phyloP scores from a whole-genome alignment of 2,113 vertebrate species.

The Bolborhynchus lineola region DNA sequence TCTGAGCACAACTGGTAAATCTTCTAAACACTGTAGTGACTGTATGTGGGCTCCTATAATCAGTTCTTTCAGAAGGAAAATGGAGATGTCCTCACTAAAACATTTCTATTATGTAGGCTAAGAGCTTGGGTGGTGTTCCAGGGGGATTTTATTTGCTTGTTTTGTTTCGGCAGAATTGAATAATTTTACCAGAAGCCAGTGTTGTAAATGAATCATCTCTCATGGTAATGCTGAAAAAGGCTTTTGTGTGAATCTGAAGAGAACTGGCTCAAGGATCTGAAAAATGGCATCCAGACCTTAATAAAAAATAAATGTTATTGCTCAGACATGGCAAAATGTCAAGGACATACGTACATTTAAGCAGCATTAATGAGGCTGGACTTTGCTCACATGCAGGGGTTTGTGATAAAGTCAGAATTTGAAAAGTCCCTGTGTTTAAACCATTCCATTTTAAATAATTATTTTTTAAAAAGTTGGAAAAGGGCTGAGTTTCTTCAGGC shows the following conservation, averaged over 20 bases:
- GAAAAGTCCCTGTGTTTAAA: conserved; percentile 3
- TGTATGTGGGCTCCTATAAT: not conserved
- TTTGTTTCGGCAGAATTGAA: not conserved
- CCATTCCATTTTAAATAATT: not conserved
- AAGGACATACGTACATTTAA: not conserved
- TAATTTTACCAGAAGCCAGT: not conserved
- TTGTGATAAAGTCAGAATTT: not conserved
- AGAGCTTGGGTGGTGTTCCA: not conserved
- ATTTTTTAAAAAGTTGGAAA: not conserved
- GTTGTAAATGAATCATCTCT: not conserved
- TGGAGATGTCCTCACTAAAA: not conserved
- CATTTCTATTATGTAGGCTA: not conserved
- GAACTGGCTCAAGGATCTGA: not conserved
- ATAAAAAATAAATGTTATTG: conserved; percentile 27
- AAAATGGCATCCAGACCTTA: not conserved
- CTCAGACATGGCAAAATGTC: conserved; percentile 2
- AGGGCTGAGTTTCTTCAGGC: not conserved
- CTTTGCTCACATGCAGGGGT: not conserved
- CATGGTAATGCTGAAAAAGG: not conserved
- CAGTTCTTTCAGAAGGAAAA: not conserved
- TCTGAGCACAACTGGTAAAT: not conserved
- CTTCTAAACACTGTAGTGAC: not conserved
- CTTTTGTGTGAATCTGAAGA: not conserved
- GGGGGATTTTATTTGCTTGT: not conserved
- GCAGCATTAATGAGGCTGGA: conserved; percentile 13